Base-by-base conservation (phyloP, 2,113 vertebrate species). In the Zingel zingel region DNA sequence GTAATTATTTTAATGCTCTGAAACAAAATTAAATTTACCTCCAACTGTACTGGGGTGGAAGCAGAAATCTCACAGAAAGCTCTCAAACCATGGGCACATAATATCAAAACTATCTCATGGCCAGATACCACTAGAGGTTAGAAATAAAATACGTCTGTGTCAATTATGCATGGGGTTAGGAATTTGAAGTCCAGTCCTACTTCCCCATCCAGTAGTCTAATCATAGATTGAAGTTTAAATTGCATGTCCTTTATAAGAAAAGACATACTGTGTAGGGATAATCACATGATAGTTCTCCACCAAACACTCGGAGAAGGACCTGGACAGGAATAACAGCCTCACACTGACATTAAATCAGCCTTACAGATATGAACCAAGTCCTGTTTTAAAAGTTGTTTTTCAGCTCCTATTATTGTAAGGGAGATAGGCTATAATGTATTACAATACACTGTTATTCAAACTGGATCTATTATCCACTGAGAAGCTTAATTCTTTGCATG, bases 381-480 rank as follows among this genome's bases (percentile, higher is more conserved):
- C 4, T 43, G 13, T 69, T 54, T 62, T 6, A 27, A 58, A 77
- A 65, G 66, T 83, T 79, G 30, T 79, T 79, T 83, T 50, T 21
- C 33, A 30, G 36, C 23, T 23, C 79, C 66, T 81, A 43, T 77
- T 82, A 64, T 77, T 79, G 36, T 13, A 63, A 53, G 5, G 4
- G 48, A 59, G 50, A 86, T 68, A 50, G 30, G 23, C 65, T 72
- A n/a, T 74, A 79, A 80, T 80, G 27, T 43, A 74, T 65, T 85
- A 91, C 63, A 85, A 87, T 81, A 75, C 33, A 51, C 53, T 48
- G 77, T 88, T 91, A 88, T 89, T 91, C 75, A 88, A 90, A 89
- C 30, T 66, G 74, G 73, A 85, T 92, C 88, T 82, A 83, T 89
- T 89, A 87, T 90, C 82, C 79, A 63, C 86, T 68, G 65, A 92